Percentiles rank a stretch among this genome's conserved stretches.
Evolutionary conservation across 2,113 vertebrate species (phyloP).

Genomic region (Grus americana): DNA sequence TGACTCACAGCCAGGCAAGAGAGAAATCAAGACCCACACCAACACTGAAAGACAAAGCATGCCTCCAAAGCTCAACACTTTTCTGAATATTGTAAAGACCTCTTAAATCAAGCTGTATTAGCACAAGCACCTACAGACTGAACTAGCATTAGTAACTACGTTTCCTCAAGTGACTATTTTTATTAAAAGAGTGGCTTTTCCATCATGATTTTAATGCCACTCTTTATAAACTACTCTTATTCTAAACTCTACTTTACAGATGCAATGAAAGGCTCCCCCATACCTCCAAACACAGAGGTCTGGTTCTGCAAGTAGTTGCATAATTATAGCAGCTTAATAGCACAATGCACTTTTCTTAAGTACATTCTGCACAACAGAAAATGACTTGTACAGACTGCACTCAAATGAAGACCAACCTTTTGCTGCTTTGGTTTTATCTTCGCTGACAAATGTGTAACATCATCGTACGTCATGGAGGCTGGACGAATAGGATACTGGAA

Average conservation of each 20-base stretch:
- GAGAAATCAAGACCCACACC: background rate
- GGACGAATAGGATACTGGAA: conserved; percentile 93
- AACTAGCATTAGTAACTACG: accelerated
- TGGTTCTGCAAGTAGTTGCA: background rate
- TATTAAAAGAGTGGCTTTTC: background rate
- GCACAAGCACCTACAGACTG: background rate
- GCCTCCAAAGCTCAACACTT: background rate
- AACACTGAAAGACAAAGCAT: background rate
- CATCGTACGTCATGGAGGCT: conserved; percentile 89
- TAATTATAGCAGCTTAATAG: background rate
- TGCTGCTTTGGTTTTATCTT: conserved; percentile 98
- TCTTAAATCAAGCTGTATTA: background rate
- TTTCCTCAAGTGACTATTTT: background rate
- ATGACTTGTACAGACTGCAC: background rate
- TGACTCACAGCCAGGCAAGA: background rate
- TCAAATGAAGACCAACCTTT: conserved; percentile 76
- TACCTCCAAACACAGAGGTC: background rate
- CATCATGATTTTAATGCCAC: background rate
- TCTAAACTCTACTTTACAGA: background rate
- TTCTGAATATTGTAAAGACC: background rate
- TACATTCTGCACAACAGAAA: background rate
- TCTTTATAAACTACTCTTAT: background rate
- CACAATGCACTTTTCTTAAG: background rate
- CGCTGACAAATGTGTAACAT: conserved; percentile 87
- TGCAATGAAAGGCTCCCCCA: background rate